Evolutionary conservation across 2,113 vertebrate genomes (phyloP), one percentile per base, ranked within the genome.

Genomic region (Cryptoleucopteryx plumbea): DNA sequence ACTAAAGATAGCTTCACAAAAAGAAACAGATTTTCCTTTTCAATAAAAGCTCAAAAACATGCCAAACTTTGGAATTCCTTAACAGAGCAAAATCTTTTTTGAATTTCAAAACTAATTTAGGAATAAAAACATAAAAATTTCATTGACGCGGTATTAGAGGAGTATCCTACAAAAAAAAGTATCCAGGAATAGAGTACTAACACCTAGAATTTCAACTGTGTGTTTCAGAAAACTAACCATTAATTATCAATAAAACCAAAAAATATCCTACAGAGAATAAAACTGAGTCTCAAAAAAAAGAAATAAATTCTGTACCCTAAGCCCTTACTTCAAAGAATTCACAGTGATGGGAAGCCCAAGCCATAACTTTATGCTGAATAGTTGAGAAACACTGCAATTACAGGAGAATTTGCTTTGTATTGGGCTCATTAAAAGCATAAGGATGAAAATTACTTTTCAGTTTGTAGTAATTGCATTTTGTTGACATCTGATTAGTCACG

Each of bases 401-500:
- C 27, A 82, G 27, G 25, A 71, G 27, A 93, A 93, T 81, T 92
- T 80, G 34, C 58, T 94, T 79, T 93, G 47, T 90, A 92, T 61
- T 87, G 58, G 61, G 45, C 50, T 97, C 87, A 95, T 96, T 95
- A 92, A 82, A 96, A 94, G 48, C 42, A 34, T 56, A 96, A 93
- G 75, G 70, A 67, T 58, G 52, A 89, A 95, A 94, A 96, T 94
- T 81, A 85, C 82, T 84, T 96, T 94, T 85, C 61, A 73, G 50
- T 78, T 89, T 78, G 47, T 82, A 89, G 86, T 90, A 96, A 96
- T 72, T 95, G 87, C 80, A 66, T 96, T 96, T 93, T 94, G 87
- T 93, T 96, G 95, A 93, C 82, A 72, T 90, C 68, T 79, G 89
- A 95, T 97, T 93, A 97, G 73, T 94, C 85, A 94, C 34, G 40